Evolutionary conservation across 2,113 vertebrate genomes (phyloP).

Genomic region (Aramus guarauna): DNA sequence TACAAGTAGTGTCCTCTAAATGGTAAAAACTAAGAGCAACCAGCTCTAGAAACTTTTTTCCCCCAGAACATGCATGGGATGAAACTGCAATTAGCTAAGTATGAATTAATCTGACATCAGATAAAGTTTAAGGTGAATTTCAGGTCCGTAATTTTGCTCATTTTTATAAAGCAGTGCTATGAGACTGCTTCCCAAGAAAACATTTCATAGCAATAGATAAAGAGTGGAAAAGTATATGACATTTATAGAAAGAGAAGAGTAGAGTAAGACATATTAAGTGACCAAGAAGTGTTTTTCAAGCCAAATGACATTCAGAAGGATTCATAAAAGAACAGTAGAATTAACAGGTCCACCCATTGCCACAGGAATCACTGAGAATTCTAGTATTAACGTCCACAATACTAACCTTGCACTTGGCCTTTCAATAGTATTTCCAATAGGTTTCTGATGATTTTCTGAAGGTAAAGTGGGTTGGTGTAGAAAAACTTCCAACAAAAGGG

Average conservation of each 20-base stretch:
- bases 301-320: neutral
- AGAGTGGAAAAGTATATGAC: neutral
- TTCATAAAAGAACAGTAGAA: neutral
- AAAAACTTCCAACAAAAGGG: neutral
- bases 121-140: neutral
- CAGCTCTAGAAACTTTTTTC: neutral
- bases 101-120: neutral
- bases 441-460: neutral
- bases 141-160: neutral
- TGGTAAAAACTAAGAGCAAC: neutral
- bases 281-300: neutral
- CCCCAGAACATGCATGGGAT: accelerated
- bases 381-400: neutral
- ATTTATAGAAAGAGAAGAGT: neutral
- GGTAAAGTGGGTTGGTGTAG: neutral
- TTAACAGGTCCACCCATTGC: neutral
- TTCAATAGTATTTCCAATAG: neutral
- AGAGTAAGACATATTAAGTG: neutral
- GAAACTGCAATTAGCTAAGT: neutral
- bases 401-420: neutral
- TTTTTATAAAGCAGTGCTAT: neutral
- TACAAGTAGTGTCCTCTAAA: neutral
- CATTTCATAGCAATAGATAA: neutral
- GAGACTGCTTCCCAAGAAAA: neutral
- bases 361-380: neutral